These are phyloP conservation scores for Caenorhabditis becei DNA, from an alignment of 2,888 invertebrate species.

Conservation along the genomic window DNA sequence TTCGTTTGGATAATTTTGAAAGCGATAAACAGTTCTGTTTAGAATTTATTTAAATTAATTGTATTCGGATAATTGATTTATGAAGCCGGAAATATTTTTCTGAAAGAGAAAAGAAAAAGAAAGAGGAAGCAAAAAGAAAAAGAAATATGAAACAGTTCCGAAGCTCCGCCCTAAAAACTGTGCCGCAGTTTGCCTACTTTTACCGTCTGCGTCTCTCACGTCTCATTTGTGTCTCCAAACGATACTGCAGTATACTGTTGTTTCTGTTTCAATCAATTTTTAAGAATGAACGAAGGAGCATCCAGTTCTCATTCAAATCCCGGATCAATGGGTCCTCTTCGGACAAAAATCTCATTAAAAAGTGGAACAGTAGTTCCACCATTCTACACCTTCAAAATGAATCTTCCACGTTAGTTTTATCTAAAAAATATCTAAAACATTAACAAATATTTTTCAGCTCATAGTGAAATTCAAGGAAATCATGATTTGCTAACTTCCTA, in stretches of 20 bases:
- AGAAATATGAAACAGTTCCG: not conserved
- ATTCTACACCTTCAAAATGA: constrained; percentile 68
- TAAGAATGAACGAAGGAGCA: constrained; percentile 29
- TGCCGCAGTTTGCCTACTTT: not conserved
- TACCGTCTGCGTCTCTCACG: not conserved
- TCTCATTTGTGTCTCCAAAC: too few species aligned
- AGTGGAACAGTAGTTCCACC: constrained; percentile 58
- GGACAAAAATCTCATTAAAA: constrained; percentile 66
- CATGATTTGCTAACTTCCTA: constrained; percentile 69
- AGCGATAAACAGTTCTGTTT: too few species aligned
- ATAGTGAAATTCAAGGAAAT: constrained; percentile 67
- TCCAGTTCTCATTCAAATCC: not conserved
- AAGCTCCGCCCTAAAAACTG: not conserved
- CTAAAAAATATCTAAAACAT: not conserved
- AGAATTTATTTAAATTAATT: too few species aligned
- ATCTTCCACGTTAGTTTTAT: constrained; percentile 68
- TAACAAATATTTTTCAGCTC: constrained; percentile 69
- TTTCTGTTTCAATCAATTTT: too few species aligned
- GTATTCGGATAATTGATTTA: too few species aligned
- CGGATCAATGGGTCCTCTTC: constrained; percentile 44
- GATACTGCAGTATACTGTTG: not conserved
- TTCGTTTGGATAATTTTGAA: too few species aligned
- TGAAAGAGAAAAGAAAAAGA: not conserved
- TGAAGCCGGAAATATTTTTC: too few species aligned
- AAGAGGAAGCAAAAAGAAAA: not conserved